These are phyloP conservation scores for Lepidurus arcticus DNA, from an alignment of 1,140 invertebrate genomes.

Conservation along the genomic window DNA sequence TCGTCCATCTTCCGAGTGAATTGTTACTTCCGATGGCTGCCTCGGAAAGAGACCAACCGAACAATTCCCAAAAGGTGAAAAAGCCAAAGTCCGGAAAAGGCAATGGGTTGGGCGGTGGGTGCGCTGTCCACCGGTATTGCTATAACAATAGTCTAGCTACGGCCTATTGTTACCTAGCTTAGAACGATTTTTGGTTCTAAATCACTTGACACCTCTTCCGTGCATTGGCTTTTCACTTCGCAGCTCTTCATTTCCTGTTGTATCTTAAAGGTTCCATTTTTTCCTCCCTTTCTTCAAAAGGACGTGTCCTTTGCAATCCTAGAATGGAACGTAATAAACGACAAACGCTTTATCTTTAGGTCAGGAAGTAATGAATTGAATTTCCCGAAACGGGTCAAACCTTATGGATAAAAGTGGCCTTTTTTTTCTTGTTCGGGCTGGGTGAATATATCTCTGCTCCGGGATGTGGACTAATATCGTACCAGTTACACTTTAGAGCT, in stretches of 20 bases:
- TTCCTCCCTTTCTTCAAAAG: neutral
- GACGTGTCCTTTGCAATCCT: neutral
- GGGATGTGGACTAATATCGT: neutral
- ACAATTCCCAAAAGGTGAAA: neutral
- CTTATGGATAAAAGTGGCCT: neutral
- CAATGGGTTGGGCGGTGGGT: neutral
- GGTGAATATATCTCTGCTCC: neutral
- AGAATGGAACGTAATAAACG: neutral
- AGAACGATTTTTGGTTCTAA: neutral
- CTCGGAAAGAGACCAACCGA: neutral
- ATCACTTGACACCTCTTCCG: constrained; percentile 12
- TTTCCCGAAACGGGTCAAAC: neutral
- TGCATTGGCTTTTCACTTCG: neutral
- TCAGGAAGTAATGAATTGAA: too few species aligned
- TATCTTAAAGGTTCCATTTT: neutral
- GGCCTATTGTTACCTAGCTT: neutral
- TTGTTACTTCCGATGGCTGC: neutral
- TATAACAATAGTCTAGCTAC: neutral
- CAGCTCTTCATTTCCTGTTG: neutral
- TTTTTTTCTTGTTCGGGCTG: neutral
- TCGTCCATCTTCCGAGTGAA: neutral
- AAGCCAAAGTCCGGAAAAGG: neutral
- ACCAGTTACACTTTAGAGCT: neutral
- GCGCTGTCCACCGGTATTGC: neutral
- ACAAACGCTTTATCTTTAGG: neutral